Percentiles rank a stretch among this genome's conserved stretches.
phyloP scores from a whole-genome alignment of 1,140 invertebrate species.

The Sitophilus oryzae region DNA sequence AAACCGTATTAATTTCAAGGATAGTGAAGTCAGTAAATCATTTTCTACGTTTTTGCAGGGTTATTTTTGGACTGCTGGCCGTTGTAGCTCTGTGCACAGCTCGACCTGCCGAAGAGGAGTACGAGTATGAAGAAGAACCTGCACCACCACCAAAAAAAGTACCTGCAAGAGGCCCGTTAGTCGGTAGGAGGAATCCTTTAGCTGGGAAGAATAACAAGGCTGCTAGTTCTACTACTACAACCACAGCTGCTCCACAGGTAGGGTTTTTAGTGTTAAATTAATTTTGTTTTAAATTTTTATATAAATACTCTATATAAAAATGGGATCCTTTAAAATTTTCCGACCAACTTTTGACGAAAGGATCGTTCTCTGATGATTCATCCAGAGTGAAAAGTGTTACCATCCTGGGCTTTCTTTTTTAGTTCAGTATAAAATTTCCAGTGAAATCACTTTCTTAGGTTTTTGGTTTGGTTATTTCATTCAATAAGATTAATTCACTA shows the following conservation, averaged over 20 bases:
- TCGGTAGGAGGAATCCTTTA: conserved; percentile 37
- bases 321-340: no score
- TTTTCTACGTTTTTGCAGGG: conserved; percentile 25
- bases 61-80: conserved; percentile 32
- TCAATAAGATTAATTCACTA: no score
- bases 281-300: conserved; percentile 4
- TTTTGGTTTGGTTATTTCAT: no score
- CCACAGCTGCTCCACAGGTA: conserved; percentile 28
- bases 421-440: no score
- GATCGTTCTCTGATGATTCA: no score
- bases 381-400: no score
- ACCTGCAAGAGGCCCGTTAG: conserved; percentile 30
- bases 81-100: conserved; percentile 33
- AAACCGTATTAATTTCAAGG: no score
- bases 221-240: conserved; percentile 33
- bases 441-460: no score
- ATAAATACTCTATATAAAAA: no score
- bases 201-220: conserved; percentile 29
- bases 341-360: no score
- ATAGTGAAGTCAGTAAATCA: no score
- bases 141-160: conserved; percentile 35
- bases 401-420: no score
- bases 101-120: conserved; percentile 38
- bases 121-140: conserved; percentile 39
- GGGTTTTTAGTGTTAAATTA: neutral